Evolutionary conservation across 2,113 vertebrate species (phyloP), one percentile per base, ranked within the genome.

Genomic region (Ictidomys tridecemlineatus): DNA sequence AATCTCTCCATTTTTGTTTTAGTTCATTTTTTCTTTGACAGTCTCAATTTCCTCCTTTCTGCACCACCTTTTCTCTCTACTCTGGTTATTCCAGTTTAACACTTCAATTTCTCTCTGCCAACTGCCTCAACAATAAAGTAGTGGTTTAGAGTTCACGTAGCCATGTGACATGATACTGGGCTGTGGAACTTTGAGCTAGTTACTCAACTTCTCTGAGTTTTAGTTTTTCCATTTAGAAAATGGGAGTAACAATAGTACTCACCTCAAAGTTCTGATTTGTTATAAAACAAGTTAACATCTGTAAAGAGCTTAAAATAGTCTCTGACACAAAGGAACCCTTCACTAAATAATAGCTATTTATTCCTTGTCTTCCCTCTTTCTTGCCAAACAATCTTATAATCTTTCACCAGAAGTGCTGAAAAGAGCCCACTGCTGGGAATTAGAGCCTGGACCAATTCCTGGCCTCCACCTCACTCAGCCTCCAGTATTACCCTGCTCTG

Each of bases 171-270:
- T 42, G 70, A 92, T 22, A 26, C 10, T 24, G 58, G 51, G 76
- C 20, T 61, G 85, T 88, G 70, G 28, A 80, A 84, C 72, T 86
- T 56, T 85, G 53, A 63, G 51, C 42, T 95, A 69, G 70, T 74
- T 92, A 45, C 58, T 53, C 84, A 87, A 96, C n/a, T 95, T 94
- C 67, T 69, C 39, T 83, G 85, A 88, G n/a, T 48, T 97, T 94
- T 95, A 88, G n/a, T 48, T 97, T 95, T 95, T 39, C 45, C n/a
- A 80, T 45, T 32, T 86, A 70, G 93, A 89, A 90, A 89, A 70
- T 78, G 77, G 26, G 51, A 85, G 45, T 78, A 95, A 87, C 51
- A 70, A 86, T 4, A 93, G 17, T 76, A 89, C 76, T 80, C 73
- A 80, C 67, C 34, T 80, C 79, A 88, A 86, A 45, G n/a, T 30